These are phyloP conservation scores for Arrhopalites spinosus DNA, from an alignment of 2,888 invertebrate species.

Conservation along the genomic window DNA sequence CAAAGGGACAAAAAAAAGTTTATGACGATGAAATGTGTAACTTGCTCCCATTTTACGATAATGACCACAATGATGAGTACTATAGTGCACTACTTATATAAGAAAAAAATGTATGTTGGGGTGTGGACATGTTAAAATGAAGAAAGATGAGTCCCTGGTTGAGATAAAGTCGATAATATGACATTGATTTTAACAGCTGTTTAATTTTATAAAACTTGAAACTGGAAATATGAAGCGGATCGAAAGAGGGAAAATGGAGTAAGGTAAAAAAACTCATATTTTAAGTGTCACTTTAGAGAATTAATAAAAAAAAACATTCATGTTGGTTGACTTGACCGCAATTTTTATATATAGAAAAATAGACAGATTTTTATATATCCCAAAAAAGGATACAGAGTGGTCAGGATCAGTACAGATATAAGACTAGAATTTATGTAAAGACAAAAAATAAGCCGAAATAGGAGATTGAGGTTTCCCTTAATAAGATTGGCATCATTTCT, in stretches of 20 bases:
- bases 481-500: slow-evolving; percentile 25
- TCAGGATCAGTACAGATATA: no score
- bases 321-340: background rate
- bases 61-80: no score
- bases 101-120: no score
- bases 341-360: background rate
- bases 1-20: no score
- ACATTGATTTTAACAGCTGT: slow-evolving; percentile 3
- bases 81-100: no score
- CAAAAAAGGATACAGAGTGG: background rate
- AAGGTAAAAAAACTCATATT: no score
- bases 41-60: no score
- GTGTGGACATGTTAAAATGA: no score
- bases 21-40: no score
- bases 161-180: background rate
- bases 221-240: background rate
- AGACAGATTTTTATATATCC: background rate
- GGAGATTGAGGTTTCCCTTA: slow-evolving; percentile 24
- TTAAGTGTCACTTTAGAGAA: slow-evolving; percentile 7
- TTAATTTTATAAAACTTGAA: background rate
- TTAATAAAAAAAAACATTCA: slow-evolving; percentile 9
- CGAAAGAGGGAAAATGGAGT: background rate
- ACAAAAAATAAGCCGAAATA: background rate
- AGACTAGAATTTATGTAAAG: no score
- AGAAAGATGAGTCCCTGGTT: no score